Evolutionary conservation across 2,888 invertebrate species (phyloP).

Genomic region (Netelia melanura): DNA sequence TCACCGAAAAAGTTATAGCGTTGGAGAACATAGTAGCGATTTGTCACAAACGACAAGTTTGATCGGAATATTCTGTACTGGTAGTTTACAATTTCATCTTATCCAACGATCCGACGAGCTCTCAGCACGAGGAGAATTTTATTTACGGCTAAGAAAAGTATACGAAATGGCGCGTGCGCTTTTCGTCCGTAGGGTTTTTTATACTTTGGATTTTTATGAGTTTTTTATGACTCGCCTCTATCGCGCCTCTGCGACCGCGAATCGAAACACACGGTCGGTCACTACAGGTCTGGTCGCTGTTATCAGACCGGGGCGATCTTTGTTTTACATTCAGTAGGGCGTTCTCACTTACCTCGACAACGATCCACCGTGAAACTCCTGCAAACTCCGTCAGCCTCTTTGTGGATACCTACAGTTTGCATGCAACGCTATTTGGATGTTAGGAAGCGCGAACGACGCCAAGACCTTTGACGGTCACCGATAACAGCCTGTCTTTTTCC

Average conservation of each 20-base stretch:
- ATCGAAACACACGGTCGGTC: constrained; percentile 3
- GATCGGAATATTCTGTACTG: not conserved
- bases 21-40: not conserved
- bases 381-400: not conserved
- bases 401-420: too few relatives aligned
- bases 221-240: not conserved
- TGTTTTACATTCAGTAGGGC: constrained; percentile 11
- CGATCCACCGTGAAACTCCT: not conserved
- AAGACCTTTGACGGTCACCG: not conserved
- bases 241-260: not conserved
- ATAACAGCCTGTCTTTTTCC: not conserved
- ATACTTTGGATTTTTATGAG: constrained; percentile 8
- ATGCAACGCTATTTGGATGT: constrained; percentile 1
- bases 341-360: not conserved
- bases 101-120: not conserved
- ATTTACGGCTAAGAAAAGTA: constrained; percentile 20
- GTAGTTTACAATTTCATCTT: not conserved
- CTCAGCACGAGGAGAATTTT: constrained; percentile 12
- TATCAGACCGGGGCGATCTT: constrained; percentile 8
- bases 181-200: not conserved
- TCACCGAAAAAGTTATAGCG: not conserved
- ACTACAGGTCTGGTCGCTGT: not conserved
- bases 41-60: not conserved
- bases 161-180: constrained; percentile 3
- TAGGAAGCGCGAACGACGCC: not conserved